A percentile compares a stretch with the other conserved stretches of the same genome.
Evolutionary conservation across 2,113 vertebrate genomes (phyloP).

Genomic region (Bubo bubo): DNA sequence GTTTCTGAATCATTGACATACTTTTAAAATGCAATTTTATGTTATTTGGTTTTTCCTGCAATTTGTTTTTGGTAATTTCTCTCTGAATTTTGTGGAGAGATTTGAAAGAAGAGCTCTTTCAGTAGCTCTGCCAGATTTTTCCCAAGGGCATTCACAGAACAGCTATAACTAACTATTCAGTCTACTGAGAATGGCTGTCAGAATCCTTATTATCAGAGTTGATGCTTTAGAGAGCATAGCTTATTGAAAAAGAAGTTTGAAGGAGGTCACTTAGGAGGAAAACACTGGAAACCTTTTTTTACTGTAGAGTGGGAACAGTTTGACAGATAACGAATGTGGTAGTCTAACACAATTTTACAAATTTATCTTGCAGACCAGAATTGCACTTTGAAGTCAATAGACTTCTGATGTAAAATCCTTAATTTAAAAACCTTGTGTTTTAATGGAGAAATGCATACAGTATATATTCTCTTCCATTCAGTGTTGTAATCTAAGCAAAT

Average conservation of each 20-base stretch:
- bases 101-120: not conserved
- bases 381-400: not conserved
- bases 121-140: not conserved
- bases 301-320: not conserved
- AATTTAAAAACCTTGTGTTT: not conserved
- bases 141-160: not conserved
- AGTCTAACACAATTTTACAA: not conserved
- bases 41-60: not conserved
- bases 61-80: not conserved
- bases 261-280: not conserved
- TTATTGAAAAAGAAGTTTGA: not conserved
- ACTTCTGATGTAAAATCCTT: not conserved
- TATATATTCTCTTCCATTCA: not conserved
- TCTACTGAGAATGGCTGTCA: not conserved
- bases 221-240: not conserved
- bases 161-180: not conserved
- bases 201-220: not conserved
- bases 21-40: not conserved
- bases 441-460: not conserved
- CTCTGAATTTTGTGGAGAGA: not conserved
- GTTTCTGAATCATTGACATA: not conserved
- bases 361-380: not conserved
- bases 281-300: not conserved
- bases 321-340: not conserved
- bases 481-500: not conserved